Evolutionary conservation across 2,797 vertebrate species (phyloP).

Genomic region (Mergus octosetaceus): DNA sequence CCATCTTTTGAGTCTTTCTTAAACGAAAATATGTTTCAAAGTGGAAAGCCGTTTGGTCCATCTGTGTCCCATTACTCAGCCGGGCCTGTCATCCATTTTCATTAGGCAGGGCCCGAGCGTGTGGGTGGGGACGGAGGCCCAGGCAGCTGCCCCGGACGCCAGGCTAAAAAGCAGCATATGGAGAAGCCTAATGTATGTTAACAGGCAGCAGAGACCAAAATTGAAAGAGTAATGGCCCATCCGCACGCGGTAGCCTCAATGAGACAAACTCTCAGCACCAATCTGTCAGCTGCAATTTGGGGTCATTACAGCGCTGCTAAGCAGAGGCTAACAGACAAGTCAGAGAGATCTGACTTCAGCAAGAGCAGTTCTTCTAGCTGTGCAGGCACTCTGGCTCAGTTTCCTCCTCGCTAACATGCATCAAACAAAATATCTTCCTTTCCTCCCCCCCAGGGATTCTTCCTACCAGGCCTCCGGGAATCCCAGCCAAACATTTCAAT

Average conservation of each 20-base stretch:
- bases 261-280: constrained; percentile 79
- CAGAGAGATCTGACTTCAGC: constrained; percentile 24
- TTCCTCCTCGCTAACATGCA: background rate
- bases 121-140: constrained; percentile 18
- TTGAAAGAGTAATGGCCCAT: constrained; percentile 86
- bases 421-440: background rate
- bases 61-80: constrained; percentile 42
- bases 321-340: constrained; percentile 31
- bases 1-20: background rate
- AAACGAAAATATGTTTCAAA: constrained; percentile 28
- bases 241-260: constrained; percentile 71
- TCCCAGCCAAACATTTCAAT: constrained; percentile 11
- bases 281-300: constrained; percentile 86
- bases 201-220: constrained; percentile 79
- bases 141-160: constrained; percentile 39
- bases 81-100: constrained; percentile 48
- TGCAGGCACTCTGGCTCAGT: background rate
- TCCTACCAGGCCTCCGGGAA: background rate
- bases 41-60: background rate
- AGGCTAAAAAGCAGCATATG: constrained; percentile 54
- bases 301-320: constrained; percentile 76
- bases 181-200: constrained; percentile 72
- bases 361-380: background rate
- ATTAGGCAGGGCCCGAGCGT: constrained; percentile 5
- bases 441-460: background rate